Conservation (phyloP, 2,888 invertebrate genomes). For the Sympetrum striolatum region DNA sequence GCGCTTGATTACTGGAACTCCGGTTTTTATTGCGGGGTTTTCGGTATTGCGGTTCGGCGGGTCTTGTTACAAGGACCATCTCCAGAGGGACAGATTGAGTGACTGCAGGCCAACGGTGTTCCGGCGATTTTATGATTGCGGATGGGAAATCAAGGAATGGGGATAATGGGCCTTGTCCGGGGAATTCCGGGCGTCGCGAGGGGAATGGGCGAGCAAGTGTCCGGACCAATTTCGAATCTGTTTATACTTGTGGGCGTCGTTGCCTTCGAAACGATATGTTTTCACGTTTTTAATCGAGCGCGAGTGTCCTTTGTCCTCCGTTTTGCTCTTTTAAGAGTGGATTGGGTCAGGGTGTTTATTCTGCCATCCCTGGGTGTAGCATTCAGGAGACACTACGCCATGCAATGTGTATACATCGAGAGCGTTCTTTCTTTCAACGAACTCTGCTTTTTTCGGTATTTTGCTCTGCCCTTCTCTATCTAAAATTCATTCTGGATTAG, state of each 20-base stretch:
- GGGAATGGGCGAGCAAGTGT: not conserved
- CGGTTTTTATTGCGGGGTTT: slow-evolving; percentile 1
- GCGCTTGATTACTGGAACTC: not conserved
- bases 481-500: too few relatives aligned
- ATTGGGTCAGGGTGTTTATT: too few relatives aligned
- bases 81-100: not conserved
- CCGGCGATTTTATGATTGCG: slow-evolving; percentile 17
- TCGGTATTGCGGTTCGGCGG: not conserved
- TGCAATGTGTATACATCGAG: too few relatives aligned
- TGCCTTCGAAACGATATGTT: not conserved
- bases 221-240: not conserved
- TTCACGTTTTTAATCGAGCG: not conserved
- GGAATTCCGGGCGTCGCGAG: not conserved
- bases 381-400: too few relatives aligned
- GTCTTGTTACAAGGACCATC: not conserved
- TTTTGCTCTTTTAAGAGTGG: not conserved
- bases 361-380: too few relatives aligned
- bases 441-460: too few relatives aligned
- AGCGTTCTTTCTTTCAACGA: too few relatives aligned
- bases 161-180: not conserved
- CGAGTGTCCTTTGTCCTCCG: not conserved
- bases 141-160: slow-evolving; percentile 12
- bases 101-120: slow-evolving; percentile 6
- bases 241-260: not conserved
- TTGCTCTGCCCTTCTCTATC: too few relatives aligned